These are phyloP conservation scores for Vipera latastei DNA, from an alignment of 2,797 vertebrate genomes.

Conservation along the genomic window DNA sequence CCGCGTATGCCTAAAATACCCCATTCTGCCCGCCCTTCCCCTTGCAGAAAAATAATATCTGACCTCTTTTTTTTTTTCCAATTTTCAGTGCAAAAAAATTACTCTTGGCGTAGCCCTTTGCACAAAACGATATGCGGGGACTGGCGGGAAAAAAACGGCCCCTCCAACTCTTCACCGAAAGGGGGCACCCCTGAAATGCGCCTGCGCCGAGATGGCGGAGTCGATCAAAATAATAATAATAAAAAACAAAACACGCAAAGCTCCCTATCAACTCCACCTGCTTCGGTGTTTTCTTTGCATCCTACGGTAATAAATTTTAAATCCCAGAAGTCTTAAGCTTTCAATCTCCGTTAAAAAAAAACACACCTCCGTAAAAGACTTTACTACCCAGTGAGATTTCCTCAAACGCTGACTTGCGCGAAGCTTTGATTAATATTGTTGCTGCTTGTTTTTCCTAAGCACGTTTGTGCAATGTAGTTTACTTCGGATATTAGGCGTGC, in stretches of 20 bases:
- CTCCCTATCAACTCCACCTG: background rate
- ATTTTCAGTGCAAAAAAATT: background rate
- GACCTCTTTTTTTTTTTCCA: background rate
- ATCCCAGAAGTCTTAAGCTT: background rate
- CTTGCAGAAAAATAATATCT: background rate
- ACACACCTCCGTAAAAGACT: background rate
- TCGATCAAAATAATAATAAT: background rate
- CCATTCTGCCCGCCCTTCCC: too few relatives aligned
- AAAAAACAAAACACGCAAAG: fast-evolving
- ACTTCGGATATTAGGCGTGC: background rate
- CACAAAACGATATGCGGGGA: background rate
- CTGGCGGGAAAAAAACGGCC: background rate
- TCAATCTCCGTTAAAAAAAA: background rate
- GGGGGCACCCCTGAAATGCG: background rate
- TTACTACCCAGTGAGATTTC: background rate
- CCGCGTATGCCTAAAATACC: background rate
- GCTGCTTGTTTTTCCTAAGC: background rate
- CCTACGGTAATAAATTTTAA: background rate
- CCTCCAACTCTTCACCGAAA: background rate
- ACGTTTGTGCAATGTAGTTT: background rate
- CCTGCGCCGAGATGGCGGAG: slow-evolving; percentile 11
- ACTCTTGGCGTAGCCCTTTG: background rate
- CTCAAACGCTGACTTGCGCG: background rate
- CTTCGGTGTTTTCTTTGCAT: background rate
- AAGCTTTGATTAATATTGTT: background rate